A percentile compares a stretch with the other conserved stretches of the same genome.
Conservation (phyloP, 2,888 invertebrate species). For the Drosophila sordidula region DNA sequence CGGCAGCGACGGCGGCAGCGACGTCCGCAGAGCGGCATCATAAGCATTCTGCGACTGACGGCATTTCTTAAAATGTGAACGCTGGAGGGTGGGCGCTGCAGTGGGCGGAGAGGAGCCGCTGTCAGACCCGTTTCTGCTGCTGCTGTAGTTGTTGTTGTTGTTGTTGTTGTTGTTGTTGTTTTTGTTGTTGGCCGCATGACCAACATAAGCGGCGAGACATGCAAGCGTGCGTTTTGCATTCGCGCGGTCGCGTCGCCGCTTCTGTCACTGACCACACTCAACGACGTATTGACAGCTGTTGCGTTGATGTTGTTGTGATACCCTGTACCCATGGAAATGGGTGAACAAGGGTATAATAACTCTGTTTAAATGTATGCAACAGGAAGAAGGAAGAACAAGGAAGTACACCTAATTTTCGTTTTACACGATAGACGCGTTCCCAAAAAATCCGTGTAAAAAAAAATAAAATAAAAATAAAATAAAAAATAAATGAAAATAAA, state of each 20-base stretch:
- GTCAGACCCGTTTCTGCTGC: conserved; percentile 16
- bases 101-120: conserved; percentile 11
- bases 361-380: too few relatives aligned
- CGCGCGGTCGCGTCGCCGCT: conserved; percentile 10
- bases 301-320: conserved; percentile 15
- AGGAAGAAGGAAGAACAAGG: too few relatives aligned
- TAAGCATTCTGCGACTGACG: conserved; percentile 34
- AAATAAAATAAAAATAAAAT: too few relatives aligned
- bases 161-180: conserved; percentile 12
- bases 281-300: conserved; percentile 55
- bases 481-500: too few relatives aligned
- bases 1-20: conserved; percentile 29
- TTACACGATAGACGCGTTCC: too few relatives aligned
- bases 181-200: conserved; percentile 17
- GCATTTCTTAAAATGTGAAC: conserved; percentile 36
- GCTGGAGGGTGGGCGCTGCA: conserved; percentile 5
- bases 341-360: too few relatives aligned
- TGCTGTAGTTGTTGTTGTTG: conserved; percentile 14
- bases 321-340: background rate
- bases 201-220: conserved; percentile 17
- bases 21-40: conserved; percentile 22
- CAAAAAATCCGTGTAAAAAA: too few relatives aligned
- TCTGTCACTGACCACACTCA: conserved; percentile 70
- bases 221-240: conserved; percentile 45
- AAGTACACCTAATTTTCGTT: too few relatives aligned